phyloP scores from a whole-genome alignment of 2,113 vertebrate species.

The Trochalopteron elliotii region DNA sequence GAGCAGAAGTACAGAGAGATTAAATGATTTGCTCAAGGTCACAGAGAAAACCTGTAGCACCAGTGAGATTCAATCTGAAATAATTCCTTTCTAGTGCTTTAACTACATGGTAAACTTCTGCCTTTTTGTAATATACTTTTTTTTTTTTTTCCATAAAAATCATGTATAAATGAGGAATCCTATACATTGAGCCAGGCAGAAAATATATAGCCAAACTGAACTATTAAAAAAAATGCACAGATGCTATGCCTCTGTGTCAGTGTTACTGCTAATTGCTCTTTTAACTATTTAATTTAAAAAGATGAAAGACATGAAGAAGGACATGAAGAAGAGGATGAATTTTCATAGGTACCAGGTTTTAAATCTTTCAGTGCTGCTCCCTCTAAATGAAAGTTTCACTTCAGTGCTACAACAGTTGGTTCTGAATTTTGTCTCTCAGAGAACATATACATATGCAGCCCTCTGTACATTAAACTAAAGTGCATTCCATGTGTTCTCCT shows the following conservation, averaged over 20 bases:
- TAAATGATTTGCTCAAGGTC: conserved; percentile 41
- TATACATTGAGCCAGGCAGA: neutral
- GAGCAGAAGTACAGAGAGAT: neutral
- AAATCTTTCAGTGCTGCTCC: neutral
- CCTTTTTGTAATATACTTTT: neutral
- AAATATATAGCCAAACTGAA: neutral
- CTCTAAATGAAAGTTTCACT: neutral
- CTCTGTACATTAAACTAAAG: neutral
- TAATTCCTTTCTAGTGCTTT: neutral
- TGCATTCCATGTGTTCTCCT: neutral
- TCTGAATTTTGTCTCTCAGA: neutral
- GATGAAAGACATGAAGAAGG: neutral
- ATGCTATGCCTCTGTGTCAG: neutral
- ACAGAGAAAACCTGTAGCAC: neutral
- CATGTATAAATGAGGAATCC: neutral
- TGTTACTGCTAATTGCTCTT: neutral
- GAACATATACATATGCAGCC: neutral
- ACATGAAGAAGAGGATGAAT: neutral
- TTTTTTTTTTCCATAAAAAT: neutral
- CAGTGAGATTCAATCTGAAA: neutral
- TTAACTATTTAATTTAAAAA: neutral
- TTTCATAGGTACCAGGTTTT: neutral
- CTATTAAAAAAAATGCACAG: neutral
- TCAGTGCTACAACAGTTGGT: neutral
- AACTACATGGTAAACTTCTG: neutral